Evolutionary conservation across 2,113 vertebrate genomes (phyloP).

Genomic region (Tupaia chinensis): DNA sequence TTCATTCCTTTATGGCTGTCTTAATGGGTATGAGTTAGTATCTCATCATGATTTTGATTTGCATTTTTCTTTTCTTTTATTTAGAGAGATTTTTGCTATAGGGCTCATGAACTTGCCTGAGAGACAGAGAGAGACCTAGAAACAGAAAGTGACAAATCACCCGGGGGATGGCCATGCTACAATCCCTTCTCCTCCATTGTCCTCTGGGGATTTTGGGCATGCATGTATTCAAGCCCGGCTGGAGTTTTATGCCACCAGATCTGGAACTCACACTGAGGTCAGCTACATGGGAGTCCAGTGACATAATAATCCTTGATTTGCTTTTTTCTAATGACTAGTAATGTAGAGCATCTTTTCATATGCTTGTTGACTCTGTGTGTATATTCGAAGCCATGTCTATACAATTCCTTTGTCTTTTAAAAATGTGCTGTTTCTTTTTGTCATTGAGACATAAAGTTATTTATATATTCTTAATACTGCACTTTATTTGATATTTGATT

Average conservation of each 20-base stretch:
- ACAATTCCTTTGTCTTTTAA: conserved; percentile 7
- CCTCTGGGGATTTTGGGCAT: no score
- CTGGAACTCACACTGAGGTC: no score
- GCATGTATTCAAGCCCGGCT: no score
- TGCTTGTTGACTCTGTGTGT: background rate
- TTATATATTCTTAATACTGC: background rate
- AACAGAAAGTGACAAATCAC: no score
- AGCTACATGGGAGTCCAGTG: no score
- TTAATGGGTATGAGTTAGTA: background rate
- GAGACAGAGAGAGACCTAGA: no score
- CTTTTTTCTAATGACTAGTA: background rate
- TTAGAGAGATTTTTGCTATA: no score
- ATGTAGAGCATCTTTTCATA: background rate
- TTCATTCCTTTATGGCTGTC: background rate
- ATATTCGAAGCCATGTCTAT: background rate
- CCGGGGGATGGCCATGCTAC: no score
- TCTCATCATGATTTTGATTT: conserved; percentile 29
- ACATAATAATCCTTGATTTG: background rate
- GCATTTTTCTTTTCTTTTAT: background rate
- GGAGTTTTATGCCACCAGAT: no score
- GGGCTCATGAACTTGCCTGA: no score
- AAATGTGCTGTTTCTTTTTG: background rate
- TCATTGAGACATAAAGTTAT: background rate
- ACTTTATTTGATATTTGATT: background rate
- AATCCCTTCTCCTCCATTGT: no score